Evolutionary conservation across 1,140 invertebrate species (phyloP), one percentile per base, ranked within the genome.

Genomic region (Macrobrachium nipponense): DNA sequence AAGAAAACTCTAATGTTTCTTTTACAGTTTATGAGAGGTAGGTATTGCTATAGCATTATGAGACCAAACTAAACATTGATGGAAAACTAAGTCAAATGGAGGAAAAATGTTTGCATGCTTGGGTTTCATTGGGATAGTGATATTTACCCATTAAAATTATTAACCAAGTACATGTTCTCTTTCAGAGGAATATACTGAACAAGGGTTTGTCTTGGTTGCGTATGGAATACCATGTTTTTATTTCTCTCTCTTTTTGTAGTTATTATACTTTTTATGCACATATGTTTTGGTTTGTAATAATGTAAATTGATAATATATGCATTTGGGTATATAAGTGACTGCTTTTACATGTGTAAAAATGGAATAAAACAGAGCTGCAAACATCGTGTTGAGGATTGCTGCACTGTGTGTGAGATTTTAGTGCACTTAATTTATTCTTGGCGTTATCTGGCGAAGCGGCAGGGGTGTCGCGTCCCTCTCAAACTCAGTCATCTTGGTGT

Each of bases 391-490:
- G 51, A 82, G 80, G 66, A 70, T 82, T 82, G 80, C 44, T 82
- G 80, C 68, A 82, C 68, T 72, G 64, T 73, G 20, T 82, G 80
- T 70, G 79, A 59, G 80, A 82, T 82, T 76, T 76, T 72, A 23
- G 80, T 82, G 80, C 80, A 82, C 80, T 72, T 82, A 73, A 73
- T 82, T 82, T 73, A 82, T 68, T 82, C 80, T 82, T 82, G 68
- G 66, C 80, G 87, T 84, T 87, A 83, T 87, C 64, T 82, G 83
- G 76, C 75, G 61, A 70, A 84, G 58, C 84, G 77, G 77, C 78
- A 80, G 73, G 78, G 43, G 72, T 70, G 68, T 70, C 68, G 68
- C 68, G 68, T 70, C 68, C 68, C 68, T 70, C 68, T 70, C 68
- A 27, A 20, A 83, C 70, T 80, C 76, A 83, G 82, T 83, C 80